Base-by-base conservation (phyloP, 2,113 vertebrate species). In the Larimichthys polyactis region DNA sequence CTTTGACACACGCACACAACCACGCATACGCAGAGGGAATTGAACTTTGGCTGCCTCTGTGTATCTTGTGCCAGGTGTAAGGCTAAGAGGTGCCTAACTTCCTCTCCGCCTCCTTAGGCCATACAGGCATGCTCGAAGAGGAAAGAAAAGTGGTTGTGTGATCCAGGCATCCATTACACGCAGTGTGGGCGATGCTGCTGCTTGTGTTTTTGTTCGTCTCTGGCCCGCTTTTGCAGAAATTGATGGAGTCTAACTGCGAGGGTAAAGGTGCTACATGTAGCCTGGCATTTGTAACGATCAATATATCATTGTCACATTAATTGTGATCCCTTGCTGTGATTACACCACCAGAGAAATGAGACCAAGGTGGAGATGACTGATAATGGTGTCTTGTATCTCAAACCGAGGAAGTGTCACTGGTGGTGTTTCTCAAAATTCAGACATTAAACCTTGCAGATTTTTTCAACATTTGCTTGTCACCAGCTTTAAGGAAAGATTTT, bases 21-120 rank as follows among this genome's bases (percentile, higher is more conserved):
- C 22, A 6, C 79, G 48, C 58, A 32, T 22, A 29, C 16, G 19
- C 85, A 79, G 22, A 54, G 79, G 64, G 77, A 84, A 44, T 70
- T 87, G 84, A 92, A 89, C 91, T 85, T 72, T 78, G 83, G 83
- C 88, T 65, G 71, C 62, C 62, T 81, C 32, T 57, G 80, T 69
- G 70, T 15, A 72, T 87, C 85, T 79, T 43, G 68, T 90, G 89
- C 86, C 88, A 92, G 90, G 91, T 92, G 88, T 86, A 90, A 88
- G 79, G 90, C 87, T 86, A 88, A 91, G 84, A 91, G 87, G 87
- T 91, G 85, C 43, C 82, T 78, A 85, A 87, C 84, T 86, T 81
- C 71, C 73, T 59, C 83, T 64, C 10, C 57, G 1, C 75, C 76
- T 81, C 78, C 79, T 43, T 12, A 80, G 87, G 89, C 87, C 82